These are phyloP conservation scores for Coregonus sp. DNA, from an alignment of 2,797 vertebrate genomes.

Conservation along the genomic window DNA sequence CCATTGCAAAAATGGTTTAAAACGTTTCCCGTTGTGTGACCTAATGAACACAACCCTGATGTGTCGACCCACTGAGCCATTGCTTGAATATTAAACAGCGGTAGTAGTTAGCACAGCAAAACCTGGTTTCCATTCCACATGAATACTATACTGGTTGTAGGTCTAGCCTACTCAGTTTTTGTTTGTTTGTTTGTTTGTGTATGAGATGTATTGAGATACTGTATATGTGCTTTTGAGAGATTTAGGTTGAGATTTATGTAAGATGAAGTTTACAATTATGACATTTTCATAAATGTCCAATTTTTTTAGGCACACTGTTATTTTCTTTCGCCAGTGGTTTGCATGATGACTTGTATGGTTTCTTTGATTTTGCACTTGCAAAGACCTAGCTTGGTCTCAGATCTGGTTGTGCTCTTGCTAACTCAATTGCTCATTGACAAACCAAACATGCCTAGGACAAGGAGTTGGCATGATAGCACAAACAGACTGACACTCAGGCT, in stretches of 20 bases:
- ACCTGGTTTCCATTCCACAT: background rate
- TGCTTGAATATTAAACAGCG: background rate
- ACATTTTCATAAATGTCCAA: background rate
- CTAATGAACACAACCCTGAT: background rate
- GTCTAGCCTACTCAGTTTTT: conserved; percentile 33
- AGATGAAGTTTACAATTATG: background rate
- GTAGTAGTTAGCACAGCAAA: background rate
- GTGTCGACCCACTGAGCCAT: background rate
- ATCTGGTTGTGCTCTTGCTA: background rate
- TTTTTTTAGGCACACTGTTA: background rate
- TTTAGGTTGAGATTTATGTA: background rate
- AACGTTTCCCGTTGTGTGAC: background rate
- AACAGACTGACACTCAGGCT: background rate
- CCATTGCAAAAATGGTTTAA: background rate
- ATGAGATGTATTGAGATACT: background rate
- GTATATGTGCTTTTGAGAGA: conserved; percentile 1
- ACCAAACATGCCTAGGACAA: background rate
- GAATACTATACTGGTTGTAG: background rate
- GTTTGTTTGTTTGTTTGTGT: conserved; percentile 23
- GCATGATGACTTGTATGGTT: too few relatives aligned
- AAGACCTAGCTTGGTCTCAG: background rate
- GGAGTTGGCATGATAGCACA: background rate
- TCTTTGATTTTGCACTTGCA: background rate
- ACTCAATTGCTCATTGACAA: background rate
- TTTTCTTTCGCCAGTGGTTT: background rate